Base-by-base conservation (phyloP, 2,113 vertebrate genomes). In the Eupsittula cactorum region DNA sequence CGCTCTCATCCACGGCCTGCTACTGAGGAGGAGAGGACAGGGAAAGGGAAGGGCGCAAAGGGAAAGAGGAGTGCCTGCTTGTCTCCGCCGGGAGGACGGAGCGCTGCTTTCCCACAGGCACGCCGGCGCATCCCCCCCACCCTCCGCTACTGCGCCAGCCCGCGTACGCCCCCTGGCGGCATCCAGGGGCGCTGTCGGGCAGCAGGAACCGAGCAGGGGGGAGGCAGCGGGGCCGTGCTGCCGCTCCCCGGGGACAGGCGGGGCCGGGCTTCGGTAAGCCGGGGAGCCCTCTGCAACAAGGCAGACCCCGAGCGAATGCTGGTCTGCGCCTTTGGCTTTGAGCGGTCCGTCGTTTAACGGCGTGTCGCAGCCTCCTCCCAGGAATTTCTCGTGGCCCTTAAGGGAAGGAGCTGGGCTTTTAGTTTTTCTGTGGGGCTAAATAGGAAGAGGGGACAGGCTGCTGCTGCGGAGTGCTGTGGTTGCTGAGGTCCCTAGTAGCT, bases 71-170 rank as follows among this genome's bases (percentile, higher is more conserved):
- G 13, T 0, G 23, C 6, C n/a, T 7, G 10, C 5, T 11, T 7
- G 0, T 9, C 41, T 6, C 49, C 3, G n/a, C 57, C 13, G 1
- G 0, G 41, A 42, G 62, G 9, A 5, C 8, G 12, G 35, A 33
- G 25, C 28, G 3, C 2, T 2, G 0, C 1, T 15, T 6, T 2
- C 35, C 78, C 1, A 1, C 47, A 3, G 5, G 16, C 55, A 0
- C 60, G 0, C 16, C 9, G 63, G 10, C 27, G 11, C 76, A 3
- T 14, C 3, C 20, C 9, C 15, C 27, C 28, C n/a, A 4, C 3
- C 11, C 8, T 13, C 46, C 19, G 42, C 24, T 10, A 5, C 50
- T 35, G 28, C 14, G 7, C 68, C 75, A 17, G 39, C 55, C 69
- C 82, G 35, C 42, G 16, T 55, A 7, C 79, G 64, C 78, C 79